Conservation (phyloP, 1,140 invertebrate species). For the Plodia interpunctella region DNA sequence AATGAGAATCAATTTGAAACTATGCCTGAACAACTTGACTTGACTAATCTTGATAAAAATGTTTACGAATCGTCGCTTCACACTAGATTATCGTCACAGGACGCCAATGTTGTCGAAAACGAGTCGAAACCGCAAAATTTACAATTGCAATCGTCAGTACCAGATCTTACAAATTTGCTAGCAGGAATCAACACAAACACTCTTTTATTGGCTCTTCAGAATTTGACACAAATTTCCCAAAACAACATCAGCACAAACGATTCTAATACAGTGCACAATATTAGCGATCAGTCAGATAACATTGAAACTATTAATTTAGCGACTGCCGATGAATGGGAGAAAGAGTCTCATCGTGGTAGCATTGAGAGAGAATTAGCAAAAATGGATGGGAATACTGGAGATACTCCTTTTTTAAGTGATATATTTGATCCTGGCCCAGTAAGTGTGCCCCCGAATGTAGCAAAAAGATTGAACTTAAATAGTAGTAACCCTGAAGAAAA, state of each 20-base stretch:
- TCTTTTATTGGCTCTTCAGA: constrained; percentile 58
- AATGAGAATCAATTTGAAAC: constrained; percentile 1
- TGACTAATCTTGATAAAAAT: neutral
- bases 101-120: neutral
- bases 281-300: constrained; percentile 16
- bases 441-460: constrained; percentile 37
- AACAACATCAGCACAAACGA: constrained; percentile 22
- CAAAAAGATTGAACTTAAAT: constrained; percentile 52
- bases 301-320: constrained; percentile 68
- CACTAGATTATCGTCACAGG: neutral
- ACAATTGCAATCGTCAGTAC: constrained; percentile 12
- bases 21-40: neutral
- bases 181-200: constrained; percentile 60
- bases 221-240: constrained; percentile 52
- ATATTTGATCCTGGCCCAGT: constrained; percentile 73
- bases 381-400: constrained; percentile 52
- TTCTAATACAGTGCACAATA: constrained; percentile 17
- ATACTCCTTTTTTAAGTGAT: constrained; percentile 72
- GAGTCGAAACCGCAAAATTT: constrained; percentile 1
- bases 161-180: constrained; percentile 50
- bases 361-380: constrained; percentile 58
- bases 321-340: constrained; percentile 71
- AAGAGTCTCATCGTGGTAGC: constrained; percentile 58
- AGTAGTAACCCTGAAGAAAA: constrained; percentile 35
- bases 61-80: neutral